Evolutionary conservation across 2,113 vertebrate genomes (phyloP).

Genomic region (Procavia capensis): DNA sequence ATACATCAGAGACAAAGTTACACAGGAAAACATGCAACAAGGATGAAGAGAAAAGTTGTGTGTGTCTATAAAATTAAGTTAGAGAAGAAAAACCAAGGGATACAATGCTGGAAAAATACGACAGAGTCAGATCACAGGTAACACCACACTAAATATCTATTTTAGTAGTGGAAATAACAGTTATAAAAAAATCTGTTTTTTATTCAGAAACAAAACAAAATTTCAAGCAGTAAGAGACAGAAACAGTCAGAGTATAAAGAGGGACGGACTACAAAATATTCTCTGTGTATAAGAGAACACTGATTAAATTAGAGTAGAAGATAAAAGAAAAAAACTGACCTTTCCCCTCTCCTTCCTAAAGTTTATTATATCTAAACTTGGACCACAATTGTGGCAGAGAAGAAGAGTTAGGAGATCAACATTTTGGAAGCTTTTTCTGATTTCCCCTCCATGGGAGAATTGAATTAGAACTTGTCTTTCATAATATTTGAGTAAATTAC

Average conservation of each 20-base stretch:
- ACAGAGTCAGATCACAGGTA: background rate
- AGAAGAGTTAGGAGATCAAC: background rate
- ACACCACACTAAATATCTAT: too few relatives aligned
- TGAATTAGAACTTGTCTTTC: background rate
- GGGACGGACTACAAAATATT: background rate
- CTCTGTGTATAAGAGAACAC: background rate
- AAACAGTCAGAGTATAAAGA: background rate
- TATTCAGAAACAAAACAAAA: slow-evolving; percentile 8
- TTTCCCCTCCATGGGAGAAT: background rate
- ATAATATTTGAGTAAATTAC: background rate
- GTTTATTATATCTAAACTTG: background rate
- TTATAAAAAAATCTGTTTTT: slow-evolving; percentile 3
- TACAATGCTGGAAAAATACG: background rate
- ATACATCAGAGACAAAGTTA: background rate
- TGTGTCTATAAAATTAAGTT: slow-evolving; percentile 16
- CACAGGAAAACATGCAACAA: background rate
- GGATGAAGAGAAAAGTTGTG: background rate
- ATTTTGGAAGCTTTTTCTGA: background rate
- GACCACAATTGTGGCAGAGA: background rate
- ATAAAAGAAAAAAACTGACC: background rate
- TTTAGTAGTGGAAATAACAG: slow-evolving; percentile 9
- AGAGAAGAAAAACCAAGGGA: background rate
- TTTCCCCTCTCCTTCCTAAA: background rate
- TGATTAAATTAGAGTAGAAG: background rate
- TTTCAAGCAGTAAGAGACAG: background rate